Evolutionary conservation across 1,140 invertebrate species (phyloP), one percentile per base, ranked within the genome.

Genomic region (Dufourea novaeangliae): DNA sequence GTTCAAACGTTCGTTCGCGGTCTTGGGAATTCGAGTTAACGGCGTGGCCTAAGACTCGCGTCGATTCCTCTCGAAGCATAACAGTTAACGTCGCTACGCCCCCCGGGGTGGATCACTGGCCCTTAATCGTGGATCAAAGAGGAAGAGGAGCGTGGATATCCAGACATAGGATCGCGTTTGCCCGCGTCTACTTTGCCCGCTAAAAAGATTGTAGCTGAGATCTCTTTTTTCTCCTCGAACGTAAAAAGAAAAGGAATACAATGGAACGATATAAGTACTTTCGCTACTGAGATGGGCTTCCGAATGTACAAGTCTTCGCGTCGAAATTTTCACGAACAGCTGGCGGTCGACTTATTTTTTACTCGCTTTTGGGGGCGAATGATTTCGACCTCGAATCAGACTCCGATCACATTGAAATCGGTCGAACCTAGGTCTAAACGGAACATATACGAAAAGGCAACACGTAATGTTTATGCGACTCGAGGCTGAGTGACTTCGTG

Each of bases 241-340:
- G 66, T n/a, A n/a, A n/a, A n/a, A n/a, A n/a, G n/a, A 76, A 84
- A 84, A 81, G 37, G 68, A 78, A 78, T 62, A 67, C 64, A 37
- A 80, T 80, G 68, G 82, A 80, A 80, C 73, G 78, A 85, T 76
- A 76, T 86, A 86, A 86, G 84, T 86, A 86, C 83, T 72, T n/a
- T 76, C 67, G 57, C 80, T 83, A 86, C 69, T 41, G 62, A n/a
- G n/a, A 78, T 56, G 75, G 75, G 74, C 44, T 69, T 78, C n/a
- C 39, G 50, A 85, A 83, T 86, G 80, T 85, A 86, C 83, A 80
- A 82, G 73, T 74, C 54, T n/a, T n/a, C n/a, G n/a, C 66, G 56
- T 32, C 32, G 73, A 73, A 70, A 80, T 78, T 76, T 80, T 80
- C 54, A 6, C 29, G 64, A 0, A 20, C 32, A 14, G 64, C 54